Conservation (phyloP, 2,888 invertebrate genomes). For the Zygogramma bicolorata region DNA sequence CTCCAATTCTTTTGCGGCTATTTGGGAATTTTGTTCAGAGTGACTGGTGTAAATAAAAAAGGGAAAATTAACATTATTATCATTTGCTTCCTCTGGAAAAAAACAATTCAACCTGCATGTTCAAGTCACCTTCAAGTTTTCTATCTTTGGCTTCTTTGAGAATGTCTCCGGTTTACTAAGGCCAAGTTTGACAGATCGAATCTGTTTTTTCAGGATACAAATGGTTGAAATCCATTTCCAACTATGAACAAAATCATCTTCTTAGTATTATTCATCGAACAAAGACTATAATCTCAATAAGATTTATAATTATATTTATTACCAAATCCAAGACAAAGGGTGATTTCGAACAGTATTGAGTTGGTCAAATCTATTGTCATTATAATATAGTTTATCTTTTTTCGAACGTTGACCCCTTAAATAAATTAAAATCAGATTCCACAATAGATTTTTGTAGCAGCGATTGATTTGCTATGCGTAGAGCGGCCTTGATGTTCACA, state of each 20-base stretch:
- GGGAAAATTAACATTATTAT: constrained; percentile 1
- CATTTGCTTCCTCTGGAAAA: not conserved
- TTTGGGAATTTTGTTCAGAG: constrained; percentile 15
- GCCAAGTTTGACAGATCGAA: not conserved
- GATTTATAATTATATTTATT: not conserved
- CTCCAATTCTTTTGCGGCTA: constrained; percentile 23
- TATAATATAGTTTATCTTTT: constrained; percentile 9
- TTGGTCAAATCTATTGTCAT: not conserved
- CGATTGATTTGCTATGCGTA: constrained; percentile 6
- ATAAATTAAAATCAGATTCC: not conserved
- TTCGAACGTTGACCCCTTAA: not conserved
- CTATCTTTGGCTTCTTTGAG: constrained; percentile 1
- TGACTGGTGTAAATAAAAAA: constrained; percentile 15
- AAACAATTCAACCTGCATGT: not conserved
- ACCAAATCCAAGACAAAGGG: constrained; percentile 4
- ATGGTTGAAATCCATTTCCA: constrained; percentile 14
- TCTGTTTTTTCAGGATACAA: constrained; percentile 9
- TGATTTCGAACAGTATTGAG: not conserved
- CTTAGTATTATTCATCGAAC: not conserved
- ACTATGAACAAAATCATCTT: not conserved
- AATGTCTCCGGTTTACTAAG: not conserved
- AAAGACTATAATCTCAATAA: not conserved
- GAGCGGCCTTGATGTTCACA: constrained; percentile 13
- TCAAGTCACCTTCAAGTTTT: constrained; percentile 2
- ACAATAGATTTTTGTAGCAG: not conserved